Conservation (phyloP, 2,797 vertebrate species). For the Prionace glauca region DNA sequence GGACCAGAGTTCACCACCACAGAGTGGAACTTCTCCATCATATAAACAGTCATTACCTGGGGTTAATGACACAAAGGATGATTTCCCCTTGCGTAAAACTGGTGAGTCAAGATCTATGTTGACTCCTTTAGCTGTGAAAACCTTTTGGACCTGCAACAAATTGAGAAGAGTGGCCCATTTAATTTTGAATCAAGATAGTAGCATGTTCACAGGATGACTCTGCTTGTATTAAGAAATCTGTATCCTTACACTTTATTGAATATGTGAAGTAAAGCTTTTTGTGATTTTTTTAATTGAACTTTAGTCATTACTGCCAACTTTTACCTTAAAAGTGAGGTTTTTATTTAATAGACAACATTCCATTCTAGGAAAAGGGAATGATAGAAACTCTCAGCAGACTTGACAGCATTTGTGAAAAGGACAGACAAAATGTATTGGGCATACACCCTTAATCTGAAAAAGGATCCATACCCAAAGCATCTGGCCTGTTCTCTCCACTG, state of each 20-base stretch:
- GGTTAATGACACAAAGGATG: conserved; percentile 79
- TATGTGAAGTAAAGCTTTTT: not conserved
- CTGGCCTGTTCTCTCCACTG: not conserved
- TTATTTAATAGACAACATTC: not conserved
- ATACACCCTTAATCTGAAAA: not conserved
- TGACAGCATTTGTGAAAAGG: not conserved
- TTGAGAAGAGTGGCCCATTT: not conserved
- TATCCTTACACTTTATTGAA: not conserved
- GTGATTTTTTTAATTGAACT: not conserved
- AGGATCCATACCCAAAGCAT: not conserved
- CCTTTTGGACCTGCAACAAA: not conserved
- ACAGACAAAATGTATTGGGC: not conserved
- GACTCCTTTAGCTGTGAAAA: too few relatives aligned
- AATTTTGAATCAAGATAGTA: not conserved
- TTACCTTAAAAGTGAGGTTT: not conserved
- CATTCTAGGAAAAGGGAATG: not conserved
- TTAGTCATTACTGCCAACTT: not conserved
- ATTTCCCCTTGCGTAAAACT: conserved; percentile 97
- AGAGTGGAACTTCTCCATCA: conserved; percentile 81
- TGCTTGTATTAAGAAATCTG: not conserved
- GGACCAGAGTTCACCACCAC: conserved; percentile 95
- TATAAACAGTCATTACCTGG: conserved; percentile 86
- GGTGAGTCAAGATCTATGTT: conserved; percentile 60
- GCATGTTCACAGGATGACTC: not conserved
- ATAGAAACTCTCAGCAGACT: not conserved